Evolutionary conservation across 2,113 vertebrate genomes (phyloP).

Genomic region (Zootoca vivipara): DNA sequence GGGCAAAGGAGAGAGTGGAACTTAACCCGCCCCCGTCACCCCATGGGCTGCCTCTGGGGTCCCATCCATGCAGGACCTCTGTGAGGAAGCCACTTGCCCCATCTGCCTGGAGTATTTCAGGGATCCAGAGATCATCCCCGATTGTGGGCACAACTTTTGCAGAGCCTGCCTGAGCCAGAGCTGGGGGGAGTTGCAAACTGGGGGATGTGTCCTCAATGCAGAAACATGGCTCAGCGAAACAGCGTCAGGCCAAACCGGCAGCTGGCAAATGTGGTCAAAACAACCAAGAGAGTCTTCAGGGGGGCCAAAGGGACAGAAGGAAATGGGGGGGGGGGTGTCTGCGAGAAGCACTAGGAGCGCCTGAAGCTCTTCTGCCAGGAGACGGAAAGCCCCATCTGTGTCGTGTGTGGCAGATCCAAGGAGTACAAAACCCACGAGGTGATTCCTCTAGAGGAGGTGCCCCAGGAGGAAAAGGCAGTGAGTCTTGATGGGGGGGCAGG

Average conservation of each 20-base stretch:
- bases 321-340: too few relatives aligned
- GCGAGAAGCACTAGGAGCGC: not conserved
- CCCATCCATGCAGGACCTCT: not conserved
- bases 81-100: not conserved
- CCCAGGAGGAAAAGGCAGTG: not conserved
- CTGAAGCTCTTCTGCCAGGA: not conserved
- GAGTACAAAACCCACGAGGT: not conserved
- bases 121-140: not conserved
- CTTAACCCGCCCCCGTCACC: rapidly evolving
- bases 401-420: not conserved
- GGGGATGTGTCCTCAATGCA: not conserved
- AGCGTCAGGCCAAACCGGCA: not conserved
- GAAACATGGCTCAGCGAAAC: not conserved
- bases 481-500: too few relatives aligned
- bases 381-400: not conserved
- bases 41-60: not conserved
- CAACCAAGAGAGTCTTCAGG: not conserved
- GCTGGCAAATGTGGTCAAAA: not conserved
- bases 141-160: not conserved
- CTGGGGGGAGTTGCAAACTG: too few relatives aligned
- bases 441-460: not conserved
- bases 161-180: not conserved
- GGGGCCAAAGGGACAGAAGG: not conserved
- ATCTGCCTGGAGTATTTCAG: not conserved
- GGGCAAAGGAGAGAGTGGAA: not conserved